Evolutionary conservation across 2,888 invertebrate species (phyloP), one percentile per base, ranked within the genome.

Genomic region (Thumatha senex): DNA sequence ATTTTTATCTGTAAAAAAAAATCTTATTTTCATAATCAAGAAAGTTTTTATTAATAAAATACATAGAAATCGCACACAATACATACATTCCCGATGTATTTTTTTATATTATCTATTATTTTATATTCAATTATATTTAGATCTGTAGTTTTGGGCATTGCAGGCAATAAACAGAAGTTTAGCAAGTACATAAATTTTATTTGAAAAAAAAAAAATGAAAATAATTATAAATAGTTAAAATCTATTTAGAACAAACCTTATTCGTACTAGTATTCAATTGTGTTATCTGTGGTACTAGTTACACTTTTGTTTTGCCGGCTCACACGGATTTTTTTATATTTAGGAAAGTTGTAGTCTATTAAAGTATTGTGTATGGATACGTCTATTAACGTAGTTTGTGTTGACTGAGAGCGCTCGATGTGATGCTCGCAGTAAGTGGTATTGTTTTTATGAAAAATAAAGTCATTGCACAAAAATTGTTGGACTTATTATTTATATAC

Each of bases 391-490:
- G 51, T 70, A 68, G 60, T 39, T 42, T 59, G 48, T 58, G 55
- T 51, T 65, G 40, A 41, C 24, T 36, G 40, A 60, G 46, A 58
- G 54, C 64, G 61, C 64, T 68, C 56, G 68, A 74, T 80, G 80
- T 76, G 78, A 79, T 74, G 80, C 68, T 67, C 70, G 83, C 82
- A 82, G 80, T 82, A 80, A 82, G 77, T 77, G 77, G 18, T 78
- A 78, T 82, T 85, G 81, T 85, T 84, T 82, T 72, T 77, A 70
- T 73, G 71, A 80, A 79, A 76, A 81, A 82, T 81, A 84, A 86
- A 86, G 65, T 81, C 82, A 84, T 84, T 84, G 85, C 86, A 88
- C 86, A 86, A 83, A 76, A 46, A 47, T 35, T 41, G 46, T 35
- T 35, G 34, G 12, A 10, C 5, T 29, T 24, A 11, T 15, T 39